phyloP scores from a whole-genome alignment of 2,888 invertebrate genomes.

The Tortricodes alternella region DNA sequence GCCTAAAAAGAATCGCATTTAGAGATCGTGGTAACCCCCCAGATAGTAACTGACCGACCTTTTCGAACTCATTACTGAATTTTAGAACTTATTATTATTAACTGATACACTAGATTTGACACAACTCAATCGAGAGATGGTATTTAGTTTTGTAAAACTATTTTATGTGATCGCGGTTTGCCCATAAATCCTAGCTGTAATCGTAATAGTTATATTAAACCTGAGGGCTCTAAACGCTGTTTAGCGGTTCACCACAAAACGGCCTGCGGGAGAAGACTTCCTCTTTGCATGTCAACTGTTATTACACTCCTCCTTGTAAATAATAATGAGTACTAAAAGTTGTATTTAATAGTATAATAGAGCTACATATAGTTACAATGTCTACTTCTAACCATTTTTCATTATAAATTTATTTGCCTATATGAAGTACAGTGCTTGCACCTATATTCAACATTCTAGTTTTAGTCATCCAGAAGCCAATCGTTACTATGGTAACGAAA shows the following conservation, averaged over 20 bases:
- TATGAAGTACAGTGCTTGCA: no score
- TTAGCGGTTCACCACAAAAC: slow-evolving; percentile 68
- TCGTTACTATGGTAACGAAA: no score
- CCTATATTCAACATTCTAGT: no score
- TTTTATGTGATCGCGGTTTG: slow-evolving; percentile 48
- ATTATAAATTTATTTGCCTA: no score
- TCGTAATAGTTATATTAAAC: slow-evolving; percentile 50
- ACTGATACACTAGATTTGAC: slow-evolving; percentile 1
- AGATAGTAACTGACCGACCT: no score
- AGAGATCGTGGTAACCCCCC: no score
- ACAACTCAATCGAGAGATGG: not conserved
- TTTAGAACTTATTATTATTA: not conserved
- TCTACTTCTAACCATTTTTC: no score
- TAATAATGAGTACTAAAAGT: slow-evolving; percentile 23
- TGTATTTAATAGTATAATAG: not conserved
- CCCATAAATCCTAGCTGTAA: slow-evolving; percentile 49
- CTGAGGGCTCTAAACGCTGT: slow-evolving; percentile 47
- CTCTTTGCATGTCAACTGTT: slow-evolving; percentile 47
- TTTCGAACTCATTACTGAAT: not conserved
- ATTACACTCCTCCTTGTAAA: slow-evolving; percentile 28
- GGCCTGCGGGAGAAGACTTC: slow-evolving; percentile 52
- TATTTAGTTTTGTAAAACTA: slow-evolving; percentile 27
- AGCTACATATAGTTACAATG: not conserved
- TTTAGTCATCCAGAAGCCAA: no score
- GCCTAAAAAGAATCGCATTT: no score